phyloP scores from a whole-genome alignment of 1,140 invertebrate species.

The Drosophila azteca region DNA sequence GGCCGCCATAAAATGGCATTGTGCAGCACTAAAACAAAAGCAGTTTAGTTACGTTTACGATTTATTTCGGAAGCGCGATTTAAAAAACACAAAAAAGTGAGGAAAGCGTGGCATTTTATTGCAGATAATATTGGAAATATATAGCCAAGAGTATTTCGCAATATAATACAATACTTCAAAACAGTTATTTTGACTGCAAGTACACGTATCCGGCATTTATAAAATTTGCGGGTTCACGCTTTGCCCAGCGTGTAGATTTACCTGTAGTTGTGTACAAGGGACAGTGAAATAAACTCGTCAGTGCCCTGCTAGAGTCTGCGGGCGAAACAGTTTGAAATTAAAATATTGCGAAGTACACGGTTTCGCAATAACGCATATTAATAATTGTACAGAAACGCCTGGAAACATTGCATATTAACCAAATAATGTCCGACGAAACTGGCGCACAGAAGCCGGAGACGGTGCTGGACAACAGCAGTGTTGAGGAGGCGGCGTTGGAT shows the following conservation, averaged over 20 bases:
- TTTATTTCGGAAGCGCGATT: conserved; percentile 38
- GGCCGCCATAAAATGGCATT: conserved; percentile 38
- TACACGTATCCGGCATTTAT: conserved; percentile 47
- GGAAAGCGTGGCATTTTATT: conserved; percentile 35
- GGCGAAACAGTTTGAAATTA: conserved; percentile 46
- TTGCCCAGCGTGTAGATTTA: conserved; percentile 74
- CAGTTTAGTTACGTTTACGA: conserved; percentile 69
- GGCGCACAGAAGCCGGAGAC: conserved; percentile 61
- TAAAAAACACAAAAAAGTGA: conserved; percentile 49
- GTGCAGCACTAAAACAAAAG: conserved; percentile 57
- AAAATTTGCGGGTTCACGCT: conserved; percentile 75
- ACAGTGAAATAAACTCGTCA: conserved; percentile 52
- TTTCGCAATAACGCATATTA: conserved; percentile 36
- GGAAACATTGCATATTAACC: conserved; percentile 1
- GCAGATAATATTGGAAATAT: conserved; percentile 33
- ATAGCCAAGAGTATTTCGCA: conserved; percentile 23
- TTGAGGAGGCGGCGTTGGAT: conserved; percentile 44
- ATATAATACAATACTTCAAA: conserved; percentile 10
- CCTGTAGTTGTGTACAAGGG: conserved; percentile 61
- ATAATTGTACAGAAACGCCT: neutral
- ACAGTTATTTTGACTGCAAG: conserved; percentile 18
- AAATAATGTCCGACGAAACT: conserved; percentile 64
- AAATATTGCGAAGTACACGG: conserved; percentile 60
- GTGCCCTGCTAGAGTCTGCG: conserved; percentile 10
- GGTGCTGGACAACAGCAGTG: conserved; percentile 41